phyloP scores from a whole-genome alignment of 2,888 invertebrate genomes.

The Dolomedes plantarius region DNA sequence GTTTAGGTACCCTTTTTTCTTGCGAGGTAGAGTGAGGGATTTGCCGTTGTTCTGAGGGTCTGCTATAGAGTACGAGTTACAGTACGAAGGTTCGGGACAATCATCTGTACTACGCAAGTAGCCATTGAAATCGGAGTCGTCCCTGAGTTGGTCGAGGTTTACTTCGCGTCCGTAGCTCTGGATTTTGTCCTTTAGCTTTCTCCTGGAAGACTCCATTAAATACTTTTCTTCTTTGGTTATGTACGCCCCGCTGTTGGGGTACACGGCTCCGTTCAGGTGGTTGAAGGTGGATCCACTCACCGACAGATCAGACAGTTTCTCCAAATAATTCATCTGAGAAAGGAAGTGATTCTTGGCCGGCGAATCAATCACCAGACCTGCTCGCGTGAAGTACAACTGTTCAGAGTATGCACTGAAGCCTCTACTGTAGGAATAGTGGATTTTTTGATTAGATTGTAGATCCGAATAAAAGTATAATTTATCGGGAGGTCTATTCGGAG shows the following conservation, averaged over 20 bases:
- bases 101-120: slow-evolving; percentile 18
- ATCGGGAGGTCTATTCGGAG: slow-evolving; percentile 25
- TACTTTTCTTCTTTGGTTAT: slow-evolving; percentile 61
- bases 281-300: slow-evolving; percentile 33
- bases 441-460: slow-evolving; percentile 55
- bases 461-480: slow-evolving; percentile 62
- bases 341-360: slow-evolving; percentile 45
- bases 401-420: slow-evolving; percentile 61
- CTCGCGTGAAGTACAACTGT: slow-evolving; percentile 48
- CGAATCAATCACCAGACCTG: slow-evolving; percentile 52
- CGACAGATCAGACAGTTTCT: slow-evolving; percentile 50
- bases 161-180: background rate
- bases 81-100: background rate
- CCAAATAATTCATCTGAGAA: slow-evolving; percentile 52
- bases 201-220: slow-evolving; percentile 46
- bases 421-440: slow-evolving; percentile 50
- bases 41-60: slow-evolving; percentile 22
- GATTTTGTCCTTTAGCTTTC: slow-evolving; percentile 55
- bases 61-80: slow-evolving; percentile 9
- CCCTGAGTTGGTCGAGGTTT: background rate
- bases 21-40: slow-evolving; percentile 43
- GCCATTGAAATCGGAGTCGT: slow-evolving; percentile 42
- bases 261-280: slow-evolving; percentile 43
- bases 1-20: slow-evolving; percentile 38
- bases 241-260: slow-evolving; percentile 48